Conservation (phyloP, 2,888 invertebrate species). For the Argyra leucocephala region DNA sequence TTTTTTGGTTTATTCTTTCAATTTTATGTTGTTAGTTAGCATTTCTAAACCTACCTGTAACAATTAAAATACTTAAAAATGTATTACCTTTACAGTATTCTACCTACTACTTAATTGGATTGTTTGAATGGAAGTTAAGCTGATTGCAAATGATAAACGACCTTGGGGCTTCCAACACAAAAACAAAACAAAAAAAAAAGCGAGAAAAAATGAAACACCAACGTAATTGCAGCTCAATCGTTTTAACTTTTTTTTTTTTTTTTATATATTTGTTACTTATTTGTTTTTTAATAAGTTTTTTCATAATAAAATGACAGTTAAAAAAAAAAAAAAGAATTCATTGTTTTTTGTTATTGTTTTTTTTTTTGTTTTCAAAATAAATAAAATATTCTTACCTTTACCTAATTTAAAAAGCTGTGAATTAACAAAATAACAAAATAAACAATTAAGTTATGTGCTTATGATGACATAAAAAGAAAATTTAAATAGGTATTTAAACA, state of each 20-base stretch:
- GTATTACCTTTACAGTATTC: not conserved
- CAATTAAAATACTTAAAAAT: not conserved
- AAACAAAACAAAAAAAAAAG: too few species aligned
- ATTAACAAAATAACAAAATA: not conserved
- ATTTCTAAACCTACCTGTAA: not conserved
- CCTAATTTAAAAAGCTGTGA: not conserved
- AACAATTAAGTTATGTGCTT: not conserved
- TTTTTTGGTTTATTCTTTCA: too few species aligned
- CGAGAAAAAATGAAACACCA: not conserved
- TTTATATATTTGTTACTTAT: not conserved
- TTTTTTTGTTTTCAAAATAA: not conserved
- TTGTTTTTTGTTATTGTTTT: not conserved
- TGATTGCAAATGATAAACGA: slow-evolving; percentile 1
- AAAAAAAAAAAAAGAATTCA: not conserved
- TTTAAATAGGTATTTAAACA: too few species aligned
- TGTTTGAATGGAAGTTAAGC: not conserved
- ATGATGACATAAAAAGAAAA: not conserved
- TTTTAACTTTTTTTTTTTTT: not conserved
- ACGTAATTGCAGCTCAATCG: not conserved
- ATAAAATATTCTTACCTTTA: not conserved
- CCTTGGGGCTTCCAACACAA: slow-evolving; percentile 4
- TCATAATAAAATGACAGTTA: not conserved
- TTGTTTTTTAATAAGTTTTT: not conserved
- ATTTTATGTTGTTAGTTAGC: too few species aligned
- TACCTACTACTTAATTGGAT: slow-evolving; percentile 6